Base-by-base conservation (phyloP, 2,797 vertebrate genomes). In the Sebastes miniatus region DNA sequence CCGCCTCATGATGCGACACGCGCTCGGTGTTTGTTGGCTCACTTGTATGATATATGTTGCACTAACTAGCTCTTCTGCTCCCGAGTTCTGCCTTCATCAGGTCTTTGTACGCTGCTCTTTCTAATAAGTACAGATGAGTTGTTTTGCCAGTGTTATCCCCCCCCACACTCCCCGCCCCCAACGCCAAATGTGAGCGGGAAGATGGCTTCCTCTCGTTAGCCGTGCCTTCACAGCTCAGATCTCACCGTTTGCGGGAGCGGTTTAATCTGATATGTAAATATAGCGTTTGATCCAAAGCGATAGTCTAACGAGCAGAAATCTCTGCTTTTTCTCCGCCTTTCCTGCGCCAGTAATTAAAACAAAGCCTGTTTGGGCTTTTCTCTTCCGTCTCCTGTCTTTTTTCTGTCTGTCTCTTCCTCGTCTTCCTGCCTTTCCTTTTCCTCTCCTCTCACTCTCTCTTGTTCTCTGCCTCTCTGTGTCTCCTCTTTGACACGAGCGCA, bases 231-330 rank as follows among this genome's bases (percentile, higher is more conserved):
- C 88, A 59, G 73, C 89, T 91, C 89, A 91, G 81, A 90, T 91
- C 96, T 96, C 95, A 95, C 94, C 68, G 72, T 96, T 94, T 96
- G 84, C 88, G 95, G 96, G 94, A 96, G 85, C 95, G 95, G 95
- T 96, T 96, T 97, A 97, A 98, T 98, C 96, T 96, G 96, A 96
- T 97, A 98, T 97, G 97, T 97, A 98, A 99, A 99, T 99, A 96
- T 94, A 93, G 89, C 90, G 93, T 95, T 96, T 96, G 96, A 96
- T 97, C 96, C 94, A 96, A 95, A 96, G 95, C 88, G 87, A 91
- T 91, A 91, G 94, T 93, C 95, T 98, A 97, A 98, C 96, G 96
- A 97, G 97, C 94, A 92, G 61, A 93, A 93, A 94, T 88, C 89
- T 91, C 94, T 87, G 93, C 92, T 92, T 94, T 94, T 93, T 95